phyloP scores from a whole-genome alignment of 2,888 invertebrate genomes.

The Agriopis leucophaearia region DNA sequence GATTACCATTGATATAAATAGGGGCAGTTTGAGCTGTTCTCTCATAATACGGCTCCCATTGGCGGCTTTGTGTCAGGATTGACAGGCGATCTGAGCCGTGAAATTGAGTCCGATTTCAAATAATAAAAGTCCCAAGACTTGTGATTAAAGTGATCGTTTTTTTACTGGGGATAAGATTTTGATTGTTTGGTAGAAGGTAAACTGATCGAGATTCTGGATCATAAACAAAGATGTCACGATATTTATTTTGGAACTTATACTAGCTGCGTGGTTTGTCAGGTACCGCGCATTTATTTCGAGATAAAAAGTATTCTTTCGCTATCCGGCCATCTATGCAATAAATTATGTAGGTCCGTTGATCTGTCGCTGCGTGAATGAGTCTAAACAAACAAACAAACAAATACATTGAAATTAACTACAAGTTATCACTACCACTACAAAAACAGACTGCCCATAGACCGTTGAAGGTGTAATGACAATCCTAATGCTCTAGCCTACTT shows the following conservation, averaged over 20 bases:
- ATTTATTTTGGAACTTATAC: neutral
- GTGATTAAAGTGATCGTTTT: conserved; percentile 69
- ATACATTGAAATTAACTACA: no score
- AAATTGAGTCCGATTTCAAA: conserved; percentile 84
- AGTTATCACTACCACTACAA: no score
- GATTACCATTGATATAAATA: conserved; percentile 85
- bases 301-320: no score
- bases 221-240: conserved; percentile 37
- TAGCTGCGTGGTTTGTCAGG: no score
- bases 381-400: no score
- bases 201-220: conserved; percentile 49
- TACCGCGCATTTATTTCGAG: no score
- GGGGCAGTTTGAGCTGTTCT: conserved; percentile 77
- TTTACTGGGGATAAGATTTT: conserved; percentile 75
- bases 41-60: conserved; percentile 79
- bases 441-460: no score
- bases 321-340: no score
- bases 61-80: conserved; percentile 82
- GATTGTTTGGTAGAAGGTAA: conserved; percentile 73
- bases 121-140: conserved; percentile 81
- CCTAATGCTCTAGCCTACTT: no score
- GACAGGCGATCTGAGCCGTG: conserved; percentile 85
- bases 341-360: no score
- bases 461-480: no score
- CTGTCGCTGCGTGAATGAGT: no score